These are phyloP conservation scores for Adelosebastes latens DNA, from an alignment of 2,797 vertebrate genomes.

Conservation along the genomic window DNA sequence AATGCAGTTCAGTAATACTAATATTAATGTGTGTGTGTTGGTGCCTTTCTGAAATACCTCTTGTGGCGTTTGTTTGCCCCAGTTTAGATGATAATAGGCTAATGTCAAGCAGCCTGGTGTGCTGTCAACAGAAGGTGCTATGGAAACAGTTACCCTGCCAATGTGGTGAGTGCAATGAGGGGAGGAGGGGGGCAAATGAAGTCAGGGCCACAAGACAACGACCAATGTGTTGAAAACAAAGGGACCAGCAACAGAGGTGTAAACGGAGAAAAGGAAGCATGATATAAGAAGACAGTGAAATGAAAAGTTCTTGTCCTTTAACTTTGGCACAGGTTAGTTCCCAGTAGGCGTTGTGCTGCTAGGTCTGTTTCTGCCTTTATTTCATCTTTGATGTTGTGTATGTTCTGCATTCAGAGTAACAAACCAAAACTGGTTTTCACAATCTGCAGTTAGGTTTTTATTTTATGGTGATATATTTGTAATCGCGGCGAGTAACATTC, in stretches of 20 bases:
- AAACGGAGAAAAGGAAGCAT: background rate
- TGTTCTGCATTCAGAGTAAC: background rate
- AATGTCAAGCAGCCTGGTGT: constrained; percentile 2
- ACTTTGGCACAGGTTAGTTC: constrained; percentile 49
- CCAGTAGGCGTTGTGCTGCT: background rate
- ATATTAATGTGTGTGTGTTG: background rate
- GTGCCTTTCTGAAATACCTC: background rate
- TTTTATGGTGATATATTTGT: background rate
- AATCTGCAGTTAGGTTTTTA: background rate
- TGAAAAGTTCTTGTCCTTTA: constrained; percentile 4
- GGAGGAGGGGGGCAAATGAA: constrained; percentile 6
- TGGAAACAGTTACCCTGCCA: constrained; percentile 57
- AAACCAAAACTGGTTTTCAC: background rate
- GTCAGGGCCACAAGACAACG: constrained; percentile 28
- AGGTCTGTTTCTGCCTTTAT: background rate
- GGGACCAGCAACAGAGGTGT: constrained; percentile 1
- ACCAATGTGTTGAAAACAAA: constrained; percentile 11
- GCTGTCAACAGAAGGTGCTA: constrained; percentile 47
- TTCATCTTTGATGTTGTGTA: background rate
- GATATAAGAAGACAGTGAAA: background rate
- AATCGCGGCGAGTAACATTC: background rate
- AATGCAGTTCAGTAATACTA: background rate
- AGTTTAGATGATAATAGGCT: background rate
- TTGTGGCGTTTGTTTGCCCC: background rate
- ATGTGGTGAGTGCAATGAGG: background rate